Evolutionary conservation across 2,888 invertebrate species (phyloP).

Genomic region (Ophion slaviceki): DNA sequence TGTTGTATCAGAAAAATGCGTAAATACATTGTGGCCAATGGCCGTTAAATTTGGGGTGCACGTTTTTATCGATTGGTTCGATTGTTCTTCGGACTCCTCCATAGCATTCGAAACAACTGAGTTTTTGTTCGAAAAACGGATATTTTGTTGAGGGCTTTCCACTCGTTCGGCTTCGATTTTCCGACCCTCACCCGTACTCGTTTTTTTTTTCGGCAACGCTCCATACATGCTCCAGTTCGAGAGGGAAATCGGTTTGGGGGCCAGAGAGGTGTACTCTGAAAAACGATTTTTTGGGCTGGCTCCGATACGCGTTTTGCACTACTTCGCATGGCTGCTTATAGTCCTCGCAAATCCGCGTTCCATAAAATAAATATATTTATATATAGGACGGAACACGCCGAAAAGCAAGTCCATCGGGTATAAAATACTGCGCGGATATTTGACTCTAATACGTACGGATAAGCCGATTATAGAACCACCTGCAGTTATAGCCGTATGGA

Average conservation of each 20-base stretch:
- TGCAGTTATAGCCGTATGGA: background rate
- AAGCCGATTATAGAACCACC: conserved; percentile 51
- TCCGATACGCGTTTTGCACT: conserved; percentile 31
- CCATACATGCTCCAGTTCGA: background rate
- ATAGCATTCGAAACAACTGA: conserved; percentile 27
- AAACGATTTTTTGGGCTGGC: conserved; percentile 37
- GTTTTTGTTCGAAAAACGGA: conserved; percentile 37
- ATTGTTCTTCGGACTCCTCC: conserved; percentile 20
- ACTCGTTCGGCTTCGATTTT: conserved; percentile 54
- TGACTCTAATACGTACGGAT: conserved; percentile 50
- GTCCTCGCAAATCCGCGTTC: conserved; percentile 42
- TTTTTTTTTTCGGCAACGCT: conserved; percentile 20
- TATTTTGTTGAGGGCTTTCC: conserved; percentile 58
- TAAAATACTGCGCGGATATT: conserved; percentile 53
- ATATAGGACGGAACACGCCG: background rate
- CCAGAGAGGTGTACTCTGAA: conserved; percentile 3
- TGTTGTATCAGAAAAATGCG: background rate
- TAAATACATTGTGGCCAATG: conserved; percentile 1
- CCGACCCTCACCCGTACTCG: background rate
- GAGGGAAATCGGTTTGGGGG: background rate
- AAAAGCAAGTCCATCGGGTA: conserved; percentile 36
- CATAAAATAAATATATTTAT: conserved; percentile 28
- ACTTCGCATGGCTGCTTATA: conserved; percentile 30
- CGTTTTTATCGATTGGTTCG: conserved; percentile 50
- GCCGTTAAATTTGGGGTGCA: conserved; percentile 29